Conservation (phyloP, 1,140 invertebrate genomes). For the Neuroterus valhalla region DNA sequence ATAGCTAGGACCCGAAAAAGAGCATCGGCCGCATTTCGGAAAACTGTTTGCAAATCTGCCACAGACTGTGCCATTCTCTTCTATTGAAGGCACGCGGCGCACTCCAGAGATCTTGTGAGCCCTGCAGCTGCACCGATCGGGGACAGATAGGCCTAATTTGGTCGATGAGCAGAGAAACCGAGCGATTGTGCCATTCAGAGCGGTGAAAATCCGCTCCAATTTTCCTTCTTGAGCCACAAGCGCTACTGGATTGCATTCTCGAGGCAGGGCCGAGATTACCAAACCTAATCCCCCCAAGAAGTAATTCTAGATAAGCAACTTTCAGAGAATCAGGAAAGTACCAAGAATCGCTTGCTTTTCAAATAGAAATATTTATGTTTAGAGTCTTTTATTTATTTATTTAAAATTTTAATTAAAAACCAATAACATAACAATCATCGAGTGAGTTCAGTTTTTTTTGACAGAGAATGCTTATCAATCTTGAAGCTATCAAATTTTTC, state of each 20-base stretch:
- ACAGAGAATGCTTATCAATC: no score
- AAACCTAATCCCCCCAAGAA: constrained; percentile 15
- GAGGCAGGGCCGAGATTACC: constrained; percentile 16
- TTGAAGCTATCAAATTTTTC: no score
- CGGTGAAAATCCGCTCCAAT: constrained; percentile 55
- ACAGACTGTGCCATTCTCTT: constrained; percentile 38
- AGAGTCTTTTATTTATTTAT: neutral
- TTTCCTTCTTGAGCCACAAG: constrained; percentile 42
- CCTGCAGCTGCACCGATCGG: constrained; percentile 57
- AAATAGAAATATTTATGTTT: neutral
- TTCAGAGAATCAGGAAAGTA: constrained; percentile 6
- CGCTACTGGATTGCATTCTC: constrained; percentile 51
- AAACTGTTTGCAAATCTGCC: constrained; percentile 56
- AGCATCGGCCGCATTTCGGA: constrained; percentile 45
- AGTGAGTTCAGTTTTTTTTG: no score
- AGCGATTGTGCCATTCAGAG: constrained; percentile 40
- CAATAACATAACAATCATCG: no score
- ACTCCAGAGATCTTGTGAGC: constrained; percentile 33
- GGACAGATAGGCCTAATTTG: constrained; percentile 63
- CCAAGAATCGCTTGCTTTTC: neutral
- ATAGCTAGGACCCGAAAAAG: constrained; percentile 47
- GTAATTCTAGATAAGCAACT: constrained; percentile 3
- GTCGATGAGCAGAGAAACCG: constrained; percentile 43
- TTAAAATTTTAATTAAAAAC: neutral
- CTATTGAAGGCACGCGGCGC: constrained; percentile 46